Evolutionary conservation across 2,888 invertebrate genomes (phyloP), one percentile per base, ranked within the genome.

Genomic region (Papilio demoleus): DNA sequence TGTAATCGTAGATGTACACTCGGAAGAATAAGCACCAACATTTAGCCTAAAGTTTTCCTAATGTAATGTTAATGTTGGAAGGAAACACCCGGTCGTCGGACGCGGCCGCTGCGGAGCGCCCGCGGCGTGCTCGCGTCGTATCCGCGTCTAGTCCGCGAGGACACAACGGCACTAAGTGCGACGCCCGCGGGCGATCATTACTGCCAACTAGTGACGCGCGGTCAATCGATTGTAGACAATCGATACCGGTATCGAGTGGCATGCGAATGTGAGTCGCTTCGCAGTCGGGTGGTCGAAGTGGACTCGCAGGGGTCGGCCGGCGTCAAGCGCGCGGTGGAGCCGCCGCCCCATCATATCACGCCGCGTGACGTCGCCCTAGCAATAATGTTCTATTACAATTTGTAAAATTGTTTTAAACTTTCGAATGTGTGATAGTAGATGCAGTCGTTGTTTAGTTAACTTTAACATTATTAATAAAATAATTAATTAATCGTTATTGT

Each of bases 401-500:
- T 90, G 86, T 90, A 90, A 90, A 90, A 92, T 92, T 91, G 92
- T 92, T 91, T 92, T 89, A 88, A 91, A 92, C 88, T 90, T 93
- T 93, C 91, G 90, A 93, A 92, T 92, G 93, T 93, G 93, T 93
- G 93, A 93, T 93, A 92, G 92, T 93, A 93, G 93, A 88, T 88
- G 92, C 92, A 91, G 92, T 93, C 92, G 93, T 93, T 93, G 92
- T 93, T 93, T 93, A 92, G 90, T 92, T 92, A 92, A 90, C 85
- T 89, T 90, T 88, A 82, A 82, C 77, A 80, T 80, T 74, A 85
- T 53, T 87, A 83, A 68, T 73, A 86, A 88, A n/a, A 83, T 86
- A 86, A 78, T 79, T 78, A 83, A 89, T 90, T 82, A 90, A 91
- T 90, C 89, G 91, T 92, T 93, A 92, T 90, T 84, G 91, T 91